These are phyloP conservation scores for Tetranychus truncatus DNA, from an alignment of 2,888 invertebrate species.

Conservation along the genomic window DNA sequence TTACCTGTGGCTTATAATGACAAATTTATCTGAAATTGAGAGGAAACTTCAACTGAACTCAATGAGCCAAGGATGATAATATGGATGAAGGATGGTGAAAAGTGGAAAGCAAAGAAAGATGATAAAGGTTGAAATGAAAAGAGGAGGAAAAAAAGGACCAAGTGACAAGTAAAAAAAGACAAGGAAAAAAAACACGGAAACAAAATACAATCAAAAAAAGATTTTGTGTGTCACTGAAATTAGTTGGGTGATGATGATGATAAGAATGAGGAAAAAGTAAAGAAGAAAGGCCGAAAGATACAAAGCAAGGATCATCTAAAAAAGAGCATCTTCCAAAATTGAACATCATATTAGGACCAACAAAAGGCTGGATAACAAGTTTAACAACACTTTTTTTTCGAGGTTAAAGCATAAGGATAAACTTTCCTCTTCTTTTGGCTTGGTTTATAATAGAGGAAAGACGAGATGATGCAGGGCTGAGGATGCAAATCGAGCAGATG, in stretches of 20 bases:
- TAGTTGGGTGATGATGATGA: constrained; percentile 1
- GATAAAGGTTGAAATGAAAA: background rate
- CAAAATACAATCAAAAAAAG: background rate
- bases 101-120: background rate
- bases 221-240: background rate
- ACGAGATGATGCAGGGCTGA: background rate
- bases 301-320: background rate
- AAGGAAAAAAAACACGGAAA: background rate
- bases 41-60: background rate
- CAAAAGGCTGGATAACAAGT: background rate
- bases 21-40: background rate
- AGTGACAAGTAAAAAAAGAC: background rate
- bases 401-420: background rate
- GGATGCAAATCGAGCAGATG: background rate
- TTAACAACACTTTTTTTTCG: background rate
- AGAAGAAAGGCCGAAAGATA: background rate
- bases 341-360: background rate
- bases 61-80: background rate
- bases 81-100: background rate
- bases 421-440: background rate
- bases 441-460: background rate
- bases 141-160: background rate
- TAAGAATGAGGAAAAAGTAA: background rate
- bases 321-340: background rate
- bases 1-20: background rate